A percentile compares a stretch with the other conserved stretches of the same genome.
Evolutionary conservation across 2,888 invertebrate species (phyloP).

Genomic region (Andrena trimmerana): DNA sequence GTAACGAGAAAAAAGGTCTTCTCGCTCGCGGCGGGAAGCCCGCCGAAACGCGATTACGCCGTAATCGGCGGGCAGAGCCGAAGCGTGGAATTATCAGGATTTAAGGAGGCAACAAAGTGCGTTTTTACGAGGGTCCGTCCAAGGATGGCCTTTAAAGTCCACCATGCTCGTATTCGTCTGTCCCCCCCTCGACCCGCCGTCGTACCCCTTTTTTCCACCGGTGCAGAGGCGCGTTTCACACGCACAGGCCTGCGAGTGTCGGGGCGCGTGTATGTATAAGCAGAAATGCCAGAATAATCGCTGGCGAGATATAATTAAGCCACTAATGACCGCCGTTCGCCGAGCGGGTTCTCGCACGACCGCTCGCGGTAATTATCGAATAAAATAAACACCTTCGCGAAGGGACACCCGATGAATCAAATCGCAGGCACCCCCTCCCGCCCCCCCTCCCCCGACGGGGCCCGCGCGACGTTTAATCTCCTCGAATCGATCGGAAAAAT

Average conservation of each 20-base stretch:
- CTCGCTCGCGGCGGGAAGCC: slow-evolving; percentile 70
- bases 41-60: slow-evolving; percentile 74
- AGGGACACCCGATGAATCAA: slow-evolving; percentile 68
- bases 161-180: slow-evolving; percentile 64
- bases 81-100: slow-evolving; percentile 77
- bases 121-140: slow-evolving; percentile 75
- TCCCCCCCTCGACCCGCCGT: not conserved
- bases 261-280: slow-evolving; percentile 29
- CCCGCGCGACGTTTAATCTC: slow-evolving; percentile 34
- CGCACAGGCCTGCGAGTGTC: not conserved
- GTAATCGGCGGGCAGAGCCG: slow-evolving; percentile 75
- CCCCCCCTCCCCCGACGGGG: not conserved
- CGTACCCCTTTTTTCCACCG: slow-evolving; percentile 10
- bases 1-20: slow-evolving; percentile 69
- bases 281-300: slow-evolving; percentile 77
- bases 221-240: not conserved
- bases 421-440: slow-evolving; percentile 35
- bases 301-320: slow-evolving; percentile 79
- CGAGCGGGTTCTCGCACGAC: slow-evolving; percentile 52
- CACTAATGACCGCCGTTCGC: slow-evolving; percentile 78
- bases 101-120: slow-evolving; percentile 77
- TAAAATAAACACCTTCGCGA: slow-evolving; percentile 77
- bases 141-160: slow-evolving; percentile 76
- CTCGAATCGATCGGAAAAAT: slow-evolving; percentile 32
- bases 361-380: slow-evolving; percentile 75